A percentile compares a stretch with the other conserved stretches of the same genome.
phyloP scores from a whole-genome alignment of 2,888 invertebrate species.

The Diadegma fenestrale region DNA sequence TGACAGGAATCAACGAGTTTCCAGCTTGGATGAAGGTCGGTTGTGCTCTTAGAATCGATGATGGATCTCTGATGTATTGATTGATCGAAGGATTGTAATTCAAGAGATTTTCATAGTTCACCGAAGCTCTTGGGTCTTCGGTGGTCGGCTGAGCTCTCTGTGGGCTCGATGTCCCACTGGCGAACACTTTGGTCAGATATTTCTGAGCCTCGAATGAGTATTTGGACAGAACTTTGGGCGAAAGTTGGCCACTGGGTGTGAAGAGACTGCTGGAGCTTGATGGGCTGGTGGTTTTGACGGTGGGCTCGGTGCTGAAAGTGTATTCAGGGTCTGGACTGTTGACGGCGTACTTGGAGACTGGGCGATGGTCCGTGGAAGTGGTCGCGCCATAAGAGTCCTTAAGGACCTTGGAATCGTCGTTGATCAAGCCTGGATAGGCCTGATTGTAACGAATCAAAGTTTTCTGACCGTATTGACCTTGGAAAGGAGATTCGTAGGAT shows the following conservation, averaged over 20 bases:
- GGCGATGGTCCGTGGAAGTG: constrained; percentile 40
- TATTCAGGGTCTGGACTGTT: constrained; percentile 79
- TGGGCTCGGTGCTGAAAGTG: constrained; percentile 69
- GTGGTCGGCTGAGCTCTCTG: neutral
- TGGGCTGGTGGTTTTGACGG: constrained; percentile 60
- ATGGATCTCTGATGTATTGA: constrained; percentile 82
- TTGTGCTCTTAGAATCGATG: constrained; percentile 82
- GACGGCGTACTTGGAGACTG: constrained; percentile 75
- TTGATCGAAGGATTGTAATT: constrained; percentile 83
- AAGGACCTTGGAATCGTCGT: neutral
- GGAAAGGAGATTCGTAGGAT: constrained; percentile 64
- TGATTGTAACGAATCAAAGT: neutral
- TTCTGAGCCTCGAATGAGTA: constrained; percentile 75
- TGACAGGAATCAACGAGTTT: constrained; percentile 82
- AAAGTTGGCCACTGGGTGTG: constrained; percentile 69
- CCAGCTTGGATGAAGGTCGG: constrained; percentile 83
- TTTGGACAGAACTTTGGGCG: constrained; percentile 69
- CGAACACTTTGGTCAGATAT: constrained; percentile 76
- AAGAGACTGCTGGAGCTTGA: constrained; percentile 56
- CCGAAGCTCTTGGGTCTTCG: neutral
- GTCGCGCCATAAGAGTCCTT: constrained; percentile 47
- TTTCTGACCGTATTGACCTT: constrained; percentile 66
- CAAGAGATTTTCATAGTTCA: constrained; percentile 78
- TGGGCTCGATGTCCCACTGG: neutral
- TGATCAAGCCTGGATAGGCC: neutral